Percentiles rank a stretch among this genome's conserved stretches.
Evolutionary conservation across 2,888 invertebrate species (phyloP).

Genomic region (Drosophila kuntzei): DNA sequence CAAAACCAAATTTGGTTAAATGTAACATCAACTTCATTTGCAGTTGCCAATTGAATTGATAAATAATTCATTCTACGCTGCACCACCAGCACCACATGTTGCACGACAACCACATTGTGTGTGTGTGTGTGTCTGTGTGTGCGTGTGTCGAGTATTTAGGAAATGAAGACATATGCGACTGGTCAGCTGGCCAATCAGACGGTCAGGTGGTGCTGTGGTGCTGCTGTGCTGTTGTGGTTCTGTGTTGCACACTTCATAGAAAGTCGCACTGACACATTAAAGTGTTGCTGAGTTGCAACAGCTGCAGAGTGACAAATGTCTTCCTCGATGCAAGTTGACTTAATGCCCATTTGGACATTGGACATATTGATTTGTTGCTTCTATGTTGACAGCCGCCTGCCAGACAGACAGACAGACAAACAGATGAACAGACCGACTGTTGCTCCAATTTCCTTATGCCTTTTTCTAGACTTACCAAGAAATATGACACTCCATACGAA

Average conservation of each 20-base stretch:
- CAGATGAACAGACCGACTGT: background rate
- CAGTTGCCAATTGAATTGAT: slow-evolving; percentile 70
- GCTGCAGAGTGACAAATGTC: slow-evolving; percentile 75
- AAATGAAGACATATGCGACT: slow-evolving; percentile 68
- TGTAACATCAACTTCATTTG: slow-evolving; percentile 82
- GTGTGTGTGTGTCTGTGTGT: slow-evolving; percentile 16
- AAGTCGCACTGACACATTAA: slow-evolving; percentile 78
- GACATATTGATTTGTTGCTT: slow-evolving; percentile 77
- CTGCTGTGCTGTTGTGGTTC: slow-evolving; percentile 18
- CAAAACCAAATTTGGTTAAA: slow-evolving; percentile 78
- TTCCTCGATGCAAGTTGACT: slow-evolving; percentile 77
- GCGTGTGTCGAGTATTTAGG: slow-evolving; percentile 58
- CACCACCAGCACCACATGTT: slow-evolving; percentile 10
- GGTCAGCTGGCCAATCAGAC: slow-evolving; percentile 33
- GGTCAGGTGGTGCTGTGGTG: slow-evolving; percentile 21
- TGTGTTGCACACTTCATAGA: slow-evolving; percentile 68
- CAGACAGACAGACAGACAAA: slow-evolving; percentile 1
- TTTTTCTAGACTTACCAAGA: slow-evolving; percentile 62
- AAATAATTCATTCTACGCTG: slow-evolving; percentile 74
- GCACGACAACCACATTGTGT: slow-evolving; percentile 36
- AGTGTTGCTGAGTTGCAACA: slow-evolving; percentile 41
- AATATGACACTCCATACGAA: slow-evolving; percentile 47
- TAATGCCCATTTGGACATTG: slow-evolving; percentile 69
- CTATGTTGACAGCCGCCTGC: slow-evolving; percentile 47
- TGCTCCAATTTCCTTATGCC: slow-evolving; percentile 72